Conservation (phyloP, 2,888 invertebrate species). For the Timema cristinae region DNA sequence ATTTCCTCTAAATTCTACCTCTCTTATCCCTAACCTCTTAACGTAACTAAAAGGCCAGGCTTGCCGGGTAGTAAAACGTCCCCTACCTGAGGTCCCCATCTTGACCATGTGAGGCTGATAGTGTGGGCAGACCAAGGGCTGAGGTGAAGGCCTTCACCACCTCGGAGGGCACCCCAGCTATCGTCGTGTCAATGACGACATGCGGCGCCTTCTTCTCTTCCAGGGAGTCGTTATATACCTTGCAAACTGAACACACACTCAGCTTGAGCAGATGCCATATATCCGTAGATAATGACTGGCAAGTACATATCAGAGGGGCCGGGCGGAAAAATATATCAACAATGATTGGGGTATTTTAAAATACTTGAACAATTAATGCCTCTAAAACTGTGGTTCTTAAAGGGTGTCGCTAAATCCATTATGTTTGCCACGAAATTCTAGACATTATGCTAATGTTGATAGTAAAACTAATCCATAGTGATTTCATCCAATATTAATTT, state of each 20-base stretch:
- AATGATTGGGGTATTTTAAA: neutral
- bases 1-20: too few relatives aligned
- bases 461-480: too few relatives aligned
- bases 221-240: slow-evolving; percentile 63
- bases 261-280: neutral
- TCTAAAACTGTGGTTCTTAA: too few relatives aligned
- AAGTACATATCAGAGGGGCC: too few relatives aligned
- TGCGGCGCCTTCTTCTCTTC: slow-evolving; percentile 65
- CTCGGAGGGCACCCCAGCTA: slow-evolving; percentile 75
- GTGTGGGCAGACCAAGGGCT: slow-evolving; percentile 74
- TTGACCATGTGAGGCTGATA: slow-evolving; percentile 82
- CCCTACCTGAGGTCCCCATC: slow-evolving; percentile 63
- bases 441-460: too few relatives aligned
- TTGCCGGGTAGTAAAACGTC: too few relatives aligned
- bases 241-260: slow-evolving; percentile 57
- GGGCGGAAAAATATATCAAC: neutral
- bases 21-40: too few relatives aligned
- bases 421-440: too few relatives aligned
- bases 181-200: slow-evolving; percentile 76
- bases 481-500: too few relatives aligned
- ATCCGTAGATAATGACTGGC: too few relatives aligned
- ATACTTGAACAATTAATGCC: neutral
- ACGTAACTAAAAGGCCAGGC: too few relatives aligned
- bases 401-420: too few relatives aligned
- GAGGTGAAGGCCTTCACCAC: slow-evolving; percentile 79